These are phyloP conservation scores for Chloropsis hardwickii DNA, from an alignment of 2,113 vertebrate species.

Conservation along the genomic window DNA sequence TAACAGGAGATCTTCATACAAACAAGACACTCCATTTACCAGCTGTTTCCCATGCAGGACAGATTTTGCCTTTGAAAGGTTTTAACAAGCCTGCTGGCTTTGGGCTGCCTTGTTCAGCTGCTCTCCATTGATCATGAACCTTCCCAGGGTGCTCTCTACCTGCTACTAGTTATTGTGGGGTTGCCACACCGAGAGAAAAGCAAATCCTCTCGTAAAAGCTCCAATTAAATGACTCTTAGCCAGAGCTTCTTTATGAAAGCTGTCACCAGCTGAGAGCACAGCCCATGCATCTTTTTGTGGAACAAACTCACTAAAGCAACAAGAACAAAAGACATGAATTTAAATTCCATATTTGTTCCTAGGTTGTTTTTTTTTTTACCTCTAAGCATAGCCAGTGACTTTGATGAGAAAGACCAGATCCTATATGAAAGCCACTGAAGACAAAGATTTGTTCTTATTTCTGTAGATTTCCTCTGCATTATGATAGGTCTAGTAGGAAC, in stretches of 20 bases:
- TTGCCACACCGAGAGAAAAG: background rate
- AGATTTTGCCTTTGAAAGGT: background rate
- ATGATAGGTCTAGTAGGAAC: background rate
- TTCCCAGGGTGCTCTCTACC: background rate
- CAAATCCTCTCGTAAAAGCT: background rate
- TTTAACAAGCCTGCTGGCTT: background rate
- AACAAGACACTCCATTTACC: background rate
- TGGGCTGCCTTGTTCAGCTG: slow-evolving; percentile 11
- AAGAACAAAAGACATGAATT: background rate
- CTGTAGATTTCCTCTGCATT: background rate
- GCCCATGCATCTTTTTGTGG: background rate
- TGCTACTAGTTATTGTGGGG: background rate
- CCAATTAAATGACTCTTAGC: background rate
- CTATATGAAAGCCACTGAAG: background rate
- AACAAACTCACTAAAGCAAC: background rate
- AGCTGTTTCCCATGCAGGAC: slow-evolving; percentile 23
- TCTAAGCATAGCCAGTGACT: background rate
- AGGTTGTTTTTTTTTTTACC: background rate
- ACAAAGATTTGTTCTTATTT: background rate
- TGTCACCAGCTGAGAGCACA: background rate
- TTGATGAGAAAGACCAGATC: background rate
- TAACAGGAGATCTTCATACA: background rate
- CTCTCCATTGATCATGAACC: slow-evolving; percentile 27
- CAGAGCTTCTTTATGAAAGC: background rate
- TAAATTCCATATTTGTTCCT: background rate